Evolutionary conservation across 2,797 vertebrate species (phyloP).

Genomic region (Rhyacichthys aspro): DNA sequence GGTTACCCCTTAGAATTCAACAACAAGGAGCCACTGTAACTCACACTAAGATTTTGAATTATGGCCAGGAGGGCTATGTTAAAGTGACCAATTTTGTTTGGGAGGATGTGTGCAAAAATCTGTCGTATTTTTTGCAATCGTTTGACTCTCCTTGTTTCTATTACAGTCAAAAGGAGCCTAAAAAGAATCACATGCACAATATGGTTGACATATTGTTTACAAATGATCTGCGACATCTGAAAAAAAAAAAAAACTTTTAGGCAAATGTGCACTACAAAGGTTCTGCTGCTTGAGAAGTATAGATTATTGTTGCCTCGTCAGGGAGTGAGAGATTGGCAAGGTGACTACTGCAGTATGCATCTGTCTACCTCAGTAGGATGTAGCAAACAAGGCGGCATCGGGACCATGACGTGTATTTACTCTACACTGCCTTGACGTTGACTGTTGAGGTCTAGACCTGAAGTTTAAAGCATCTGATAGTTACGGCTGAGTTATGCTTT

Average conservation of each 20-base stretch:
- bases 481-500: slow-evolving; percentile 27
- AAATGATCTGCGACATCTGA: slow-evolving; percentile 31
- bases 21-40: slow-evolving; percentile 79
- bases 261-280: slow-evolving; percentile 60
- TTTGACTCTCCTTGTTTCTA: slow-evolving; percentile 18
- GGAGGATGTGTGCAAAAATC: slow-evolving; percentile 42
- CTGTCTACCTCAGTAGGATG: slow-evolving; percentile 74
- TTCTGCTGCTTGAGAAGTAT: slow-evolving; percentile 58
- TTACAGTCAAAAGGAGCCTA: slow-evolving; percentile 3
- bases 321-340: slow-evolving; percentile 58
- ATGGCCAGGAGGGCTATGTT: slow-evolving; percentile 24
- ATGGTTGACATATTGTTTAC: slow-evolving; percentile 18
- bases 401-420: slow-evolving; percentile 52
- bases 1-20: slow-evolving; percentile 97
- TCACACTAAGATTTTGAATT: slow-evolving; percentile 8
- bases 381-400: slow-evolving; percentile 53
- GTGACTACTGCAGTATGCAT: slow-evolving; percentile 62
- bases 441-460: slow-evolving; percentile 49
- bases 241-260: slow-evolving; percentile 34
- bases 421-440: slow-evolving; percentile 75
- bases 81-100: slow-evolving; percentile 26
- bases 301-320: slow-evolving; percentile 68
- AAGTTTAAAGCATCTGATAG: slow-evolving; percentile 10
- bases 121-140: slow-evolving; percentile 24
- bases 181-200: slow-evolving; percentile 26